These are phyloP conservation scores for Julus scanicus DNA, from an alignment of 2,888 invertebrate species.

Conservation along the genomic window DNA sequence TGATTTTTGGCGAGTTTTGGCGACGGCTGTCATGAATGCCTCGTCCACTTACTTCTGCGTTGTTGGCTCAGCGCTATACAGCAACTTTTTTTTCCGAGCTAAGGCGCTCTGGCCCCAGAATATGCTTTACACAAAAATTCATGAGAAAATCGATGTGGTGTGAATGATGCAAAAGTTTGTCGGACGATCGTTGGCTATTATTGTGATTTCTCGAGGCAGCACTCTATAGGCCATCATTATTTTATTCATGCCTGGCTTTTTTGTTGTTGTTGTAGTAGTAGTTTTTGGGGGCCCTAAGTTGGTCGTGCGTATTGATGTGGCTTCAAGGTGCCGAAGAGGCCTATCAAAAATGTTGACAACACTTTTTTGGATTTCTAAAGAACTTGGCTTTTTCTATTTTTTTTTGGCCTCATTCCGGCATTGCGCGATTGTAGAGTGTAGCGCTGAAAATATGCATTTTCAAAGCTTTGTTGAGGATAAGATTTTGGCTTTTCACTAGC, in stretches of 20 bases:
- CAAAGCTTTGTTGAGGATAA: slow-evolving; percentile 1
- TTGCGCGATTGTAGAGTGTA: background rate
- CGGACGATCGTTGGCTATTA: slow-evolving; percentile 19
- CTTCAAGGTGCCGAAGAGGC: slow-evolving; percentile 32
- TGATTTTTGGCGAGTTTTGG: background rate
- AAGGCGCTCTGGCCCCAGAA: background rate
- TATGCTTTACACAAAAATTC: background rate
- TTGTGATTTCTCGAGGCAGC: slow-evolving; percentile 30
- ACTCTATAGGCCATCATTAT: background rate
- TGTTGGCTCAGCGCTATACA: background rate
- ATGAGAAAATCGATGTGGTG: slow-evolving; percentile 20
- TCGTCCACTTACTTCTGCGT: slow-evolving; percentile 7
- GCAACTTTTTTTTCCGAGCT: background rate
- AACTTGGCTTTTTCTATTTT: background rate
- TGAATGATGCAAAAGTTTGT: slow-evolving; percentile 39
- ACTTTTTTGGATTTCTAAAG: slow-evolving; percentile 26
- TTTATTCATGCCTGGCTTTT: slow-evolving; percentile 32
- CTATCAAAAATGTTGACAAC: slow-evolving; percentile 4
- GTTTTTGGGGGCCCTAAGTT: background rate
- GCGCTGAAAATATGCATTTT: slow-evolving; percentile 12
- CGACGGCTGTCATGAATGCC: background rate
- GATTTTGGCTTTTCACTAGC: background rate
- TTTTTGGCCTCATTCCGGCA: background rate
- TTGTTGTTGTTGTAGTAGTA: background rate
- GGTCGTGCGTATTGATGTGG: slow-evolving; percentile 13